phyloP scores from a whole-genome alignment of 2,113 vertebrate genomes.

The Nerophis lumbriciformis region DNA sequence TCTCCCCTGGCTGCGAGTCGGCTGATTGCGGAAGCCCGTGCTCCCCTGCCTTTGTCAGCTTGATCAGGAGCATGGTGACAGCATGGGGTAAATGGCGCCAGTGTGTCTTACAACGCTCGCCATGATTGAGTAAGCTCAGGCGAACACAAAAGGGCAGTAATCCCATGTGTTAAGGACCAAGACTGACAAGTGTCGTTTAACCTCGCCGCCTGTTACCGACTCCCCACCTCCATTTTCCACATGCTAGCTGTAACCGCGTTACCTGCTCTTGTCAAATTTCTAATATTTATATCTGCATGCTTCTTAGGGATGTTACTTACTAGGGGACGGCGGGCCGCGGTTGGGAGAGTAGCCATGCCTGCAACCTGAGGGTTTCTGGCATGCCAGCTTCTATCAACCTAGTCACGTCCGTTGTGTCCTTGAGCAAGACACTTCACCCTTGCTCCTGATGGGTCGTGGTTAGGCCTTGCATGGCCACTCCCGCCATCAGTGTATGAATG shows the following conservation, averaged over 20 bases:
- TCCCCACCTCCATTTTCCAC: slow-evolving; percentile 21
- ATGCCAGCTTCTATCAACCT: no score
- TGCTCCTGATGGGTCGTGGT: no score
- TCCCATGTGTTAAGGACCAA: slow-evolving; percentile 57
- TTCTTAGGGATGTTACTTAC: slow-evolving; percentile 1
- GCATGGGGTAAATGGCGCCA: slow-evolving; percentile 47
- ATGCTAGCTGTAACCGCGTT: slow-evolving; percentile 23
- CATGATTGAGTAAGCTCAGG: slow-evolving; percentile 50
- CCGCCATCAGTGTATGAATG: no score
- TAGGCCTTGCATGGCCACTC: no score
- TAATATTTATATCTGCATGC: slow-evolving; percentile 4
- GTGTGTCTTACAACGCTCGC: slow-evolving; percentile 48
- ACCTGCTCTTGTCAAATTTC: slow-evolving; percentile 23
- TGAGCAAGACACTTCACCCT: no score
- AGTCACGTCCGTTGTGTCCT: no score
- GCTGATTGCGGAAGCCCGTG: slow-evolving; percentile 42
- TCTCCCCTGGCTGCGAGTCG: slow-evolving; percentile 21
- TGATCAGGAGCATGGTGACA: slow-evolving; percentile 44
- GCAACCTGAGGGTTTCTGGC: no score
- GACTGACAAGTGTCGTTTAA: slow-evolving; percentile 62
- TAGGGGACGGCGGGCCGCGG: no score
- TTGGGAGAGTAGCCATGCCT: no score
- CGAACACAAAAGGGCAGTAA: slow-evolving; percentile 64
- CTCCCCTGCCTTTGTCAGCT: slow-evolving; percentile 39
- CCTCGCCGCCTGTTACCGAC: slow-evolving; percentile 37